Base-by-base conservation (phyloP, 92 coral and sea anemone species). In the Actinernus sp. region DNA sequence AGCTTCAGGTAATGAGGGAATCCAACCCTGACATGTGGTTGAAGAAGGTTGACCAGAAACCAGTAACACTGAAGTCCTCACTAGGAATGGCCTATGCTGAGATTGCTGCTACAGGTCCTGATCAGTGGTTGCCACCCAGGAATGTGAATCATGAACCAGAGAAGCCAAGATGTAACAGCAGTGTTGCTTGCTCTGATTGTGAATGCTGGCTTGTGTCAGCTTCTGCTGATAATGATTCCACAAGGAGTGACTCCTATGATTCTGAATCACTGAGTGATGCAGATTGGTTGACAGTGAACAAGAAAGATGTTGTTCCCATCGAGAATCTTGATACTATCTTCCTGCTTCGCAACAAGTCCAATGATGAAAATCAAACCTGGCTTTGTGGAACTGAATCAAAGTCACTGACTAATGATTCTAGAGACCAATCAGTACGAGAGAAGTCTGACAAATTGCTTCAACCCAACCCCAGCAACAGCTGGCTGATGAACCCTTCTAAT, bases 251-350 rank as follows among this genome's bases (percentile, higher is more conserved):
- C 32, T 4, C 8, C n/a, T 51, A 13, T 3, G 51, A 53, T 58
- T 58, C 26, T 27, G 41, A 34, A 6, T 37, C 75, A 9, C 17
- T 53, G 38, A 37, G 51, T 68, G 63, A 54, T 45, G 65, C 87
- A 27, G 87, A 84, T 40, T 74, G 88, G 85, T 33, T 85, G 60
- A 52, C 74, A 63, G 69, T 85, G 39, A 49, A 65, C 29, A 70
- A 80, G 52, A 76, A 68, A 19, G 85, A 63, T 21, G 41, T 21
- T 13, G 60, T 67, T 5, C 52, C 70, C 27, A 70, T 70, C 11
- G 78, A 70, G 52, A 57, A 70, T 32, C 67, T 70, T 27, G 78
- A 70, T 28, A 37, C 45, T n/a, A 38, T 70, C 55, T 57, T 70
- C 33, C 29, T 30, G 4, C 25, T 8, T 52, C 46, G 53, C 38